Percentiles rank a stretch among this genome's conserved stretches.
Conservation (phyloP, 2,113 vertebrate species). For the Petroica traversi region DNA sequence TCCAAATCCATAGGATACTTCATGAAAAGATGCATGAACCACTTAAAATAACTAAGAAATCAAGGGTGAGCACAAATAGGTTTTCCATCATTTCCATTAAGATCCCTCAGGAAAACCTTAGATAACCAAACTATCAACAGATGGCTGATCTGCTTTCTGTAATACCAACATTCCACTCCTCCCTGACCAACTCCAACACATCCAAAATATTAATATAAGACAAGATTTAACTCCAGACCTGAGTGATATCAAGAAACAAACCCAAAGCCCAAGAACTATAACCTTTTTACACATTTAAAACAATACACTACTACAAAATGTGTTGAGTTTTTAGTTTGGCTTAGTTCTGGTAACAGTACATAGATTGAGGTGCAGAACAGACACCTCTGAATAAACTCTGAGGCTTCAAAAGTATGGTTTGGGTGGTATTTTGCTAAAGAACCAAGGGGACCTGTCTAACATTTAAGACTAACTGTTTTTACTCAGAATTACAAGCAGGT, state of each 20-base stretch:
- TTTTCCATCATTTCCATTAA: background rate
- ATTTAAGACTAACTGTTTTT: background rate
- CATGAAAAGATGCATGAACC: background rate
- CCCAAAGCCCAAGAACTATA: background rate
- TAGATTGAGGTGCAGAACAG: background rate
- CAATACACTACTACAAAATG: background rate
- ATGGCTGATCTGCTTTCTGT: background rate
- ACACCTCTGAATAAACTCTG: background rate
- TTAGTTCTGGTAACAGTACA: background rate
- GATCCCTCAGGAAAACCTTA: background rate
- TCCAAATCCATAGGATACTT: background rate
- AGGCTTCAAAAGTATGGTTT: background rate
- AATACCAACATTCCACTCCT: background rate
- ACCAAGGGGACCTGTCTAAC: background rate
- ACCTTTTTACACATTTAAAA: background rate
- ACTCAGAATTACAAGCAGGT: background rate
- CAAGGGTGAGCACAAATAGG: background rate
- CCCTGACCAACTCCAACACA: background rate
- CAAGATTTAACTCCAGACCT: background rate
- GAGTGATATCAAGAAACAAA: background rate
- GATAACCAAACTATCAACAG: background rate
- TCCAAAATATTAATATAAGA: background rate
- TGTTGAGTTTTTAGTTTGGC: rapidly evolving
- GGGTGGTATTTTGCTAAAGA: background rate
- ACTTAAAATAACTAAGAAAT: background rate